Evolutionary conservation across 1,140 invertebrate species (phyloP).

Genomic region (Apocrypta bakeri): DNA sequence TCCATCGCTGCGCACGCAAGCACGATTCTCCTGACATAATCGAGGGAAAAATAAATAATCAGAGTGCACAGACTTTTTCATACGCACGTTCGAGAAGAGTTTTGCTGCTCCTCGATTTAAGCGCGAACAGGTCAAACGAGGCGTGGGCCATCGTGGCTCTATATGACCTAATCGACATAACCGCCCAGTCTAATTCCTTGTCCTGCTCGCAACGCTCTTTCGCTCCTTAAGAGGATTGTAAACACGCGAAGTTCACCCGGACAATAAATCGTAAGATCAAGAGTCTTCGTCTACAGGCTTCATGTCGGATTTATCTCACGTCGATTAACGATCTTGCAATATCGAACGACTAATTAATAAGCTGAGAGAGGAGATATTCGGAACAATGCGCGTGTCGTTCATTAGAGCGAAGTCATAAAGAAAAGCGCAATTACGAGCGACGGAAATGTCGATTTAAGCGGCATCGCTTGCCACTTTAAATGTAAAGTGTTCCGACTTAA

Average conservation of each 20-base stretch:
- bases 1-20: no score
- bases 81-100: not conserved
- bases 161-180: conserved; percentile 19
- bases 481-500: conserved; percentile 26
- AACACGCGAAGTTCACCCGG: not conserved
- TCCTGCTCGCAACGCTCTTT: not conserved
- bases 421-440: conserved; percentile 30
- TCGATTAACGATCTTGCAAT: no score
- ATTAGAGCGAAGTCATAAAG: conserved; percentile 19
- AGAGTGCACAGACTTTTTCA: no score
- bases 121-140: not conserved
- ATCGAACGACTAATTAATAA: not conserved
- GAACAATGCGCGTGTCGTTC: not conserved
- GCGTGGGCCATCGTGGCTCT: not conserved
- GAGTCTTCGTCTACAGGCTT: no score
- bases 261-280: conserved; percentile 12
- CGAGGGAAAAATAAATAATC: no score
- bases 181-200: not conserved
- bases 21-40: no score
- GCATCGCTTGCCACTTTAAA: conserved; percentile 3
- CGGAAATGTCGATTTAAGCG: conserved; percentile 36
- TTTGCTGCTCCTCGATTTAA: not conserved
- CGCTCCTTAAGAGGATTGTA: conserved; percentile 19
- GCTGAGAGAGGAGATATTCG: not conserved
- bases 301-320: no score